Percentiles rank a stretch among this genome's conserved stretches.
Conservation (phyloP, 2,888 invertebrate species). For the Byasa hedistus region DNA sequence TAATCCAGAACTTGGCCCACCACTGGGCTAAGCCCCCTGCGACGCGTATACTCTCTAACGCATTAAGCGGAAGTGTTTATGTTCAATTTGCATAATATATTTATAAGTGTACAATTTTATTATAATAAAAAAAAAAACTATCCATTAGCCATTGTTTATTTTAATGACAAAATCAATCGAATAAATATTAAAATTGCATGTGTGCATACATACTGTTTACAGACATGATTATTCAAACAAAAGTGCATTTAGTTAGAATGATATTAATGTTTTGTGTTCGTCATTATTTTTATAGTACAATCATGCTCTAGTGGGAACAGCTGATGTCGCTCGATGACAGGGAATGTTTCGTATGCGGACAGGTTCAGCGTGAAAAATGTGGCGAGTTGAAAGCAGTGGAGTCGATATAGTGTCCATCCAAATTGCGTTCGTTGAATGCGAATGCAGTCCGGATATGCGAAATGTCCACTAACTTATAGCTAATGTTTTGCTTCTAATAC, state of each 20-base stretch:
- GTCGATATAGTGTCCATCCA: background rate
- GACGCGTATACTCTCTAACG: conserved; percentile 1
- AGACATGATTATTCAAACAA: no score
- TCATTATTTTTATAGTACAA: background rate
- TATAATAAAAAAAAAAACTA: no score
- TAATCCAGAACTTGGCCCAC: conserved; percentile 64
- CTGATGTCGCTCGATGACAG: conserved; percentile 22
- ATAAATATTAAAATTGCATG: no score
- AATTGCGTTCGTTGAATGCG: conserved; percentile 20
- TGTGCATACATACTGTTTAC: no score
- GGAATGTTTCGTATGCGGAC: conserved; percentile 16
- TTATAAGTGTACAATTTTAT: background rate
- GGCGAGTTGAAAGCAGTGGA: conserved; percentile 24
- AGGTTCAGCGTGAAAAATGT: conserved; percentile 23
- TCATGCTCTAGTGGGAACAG: conserved; percentile 17
- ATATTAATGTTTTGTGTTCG: background rate
- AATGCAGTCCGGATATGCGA: conserved; percentile 18
- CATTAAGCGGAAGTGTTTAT: background rate
- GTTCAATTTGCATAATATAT: background rate
- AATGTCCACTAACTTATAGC: conserved; percentile 23
- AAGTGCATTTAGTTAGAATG: no score
- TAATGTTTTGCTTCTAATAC: conserved; percentile 25
- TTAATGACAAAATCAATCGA: no score
- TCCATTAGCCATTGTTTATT: no score
- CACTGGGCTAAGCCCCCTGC: conserved; percentile 40